Percentiles rank a stretch among this genome's conserved stretches.
These are phyloP conservation scores for Lysandra coridon DNA, from an alignment of 2,888 invertebrate species.

Conservation along the genomic window DNA sequence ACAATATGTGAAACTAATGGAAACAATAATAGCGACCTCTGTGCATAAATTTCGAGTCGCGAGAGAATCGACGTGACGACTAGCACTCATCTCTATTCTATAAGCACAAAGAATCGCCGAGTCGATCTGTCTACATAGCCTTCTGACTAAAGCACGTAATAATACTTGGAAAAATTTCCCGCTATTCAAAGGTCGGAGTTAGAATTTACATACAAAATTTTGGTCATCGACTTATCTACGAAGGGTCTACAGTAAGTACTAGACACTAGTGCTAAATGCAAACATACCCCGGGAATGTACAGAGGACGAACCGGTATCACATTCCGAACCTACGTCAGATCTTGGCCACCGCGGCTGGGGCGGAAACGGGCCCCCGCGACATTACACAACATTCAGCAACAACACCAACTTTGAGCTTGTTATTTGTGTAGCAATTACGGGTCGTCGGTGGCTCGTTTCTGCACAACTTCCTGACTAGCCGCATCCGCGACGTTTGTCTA, in stretches of 20 bases:
- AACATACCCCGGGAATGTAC: slow-evolving; percentile 21
- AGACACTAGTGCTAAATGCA: slow-evolving; percentile 24
- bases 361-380: neutral
- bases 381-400: neutral
- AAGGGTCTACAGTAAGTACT: slow-evolving; percentile 4
- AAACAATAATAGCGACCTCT: neutral
- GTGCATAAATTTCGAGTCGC: slow-evolving; percentile 11
- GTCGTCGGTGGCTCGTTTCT: neutral
- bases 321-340: slow-evolving; percentile 16
- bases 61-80: slow-evolving; percentile 19
- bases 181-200: neutral
- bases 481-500: too few species aligned
- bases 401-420: neutral
- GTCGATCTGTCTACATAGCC: slow-evolving; percentile 17
- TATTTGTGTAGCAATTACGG: neutral
- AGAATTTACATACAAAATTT: slow-evolving; percentile 9
- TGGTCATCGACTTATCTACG: slow-evolving; percentile 13
- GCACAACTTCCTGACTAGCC: neutral
- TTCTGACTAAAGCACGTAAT: slow-evolving; percentile 6
- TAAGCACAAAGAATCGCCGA: neutral
- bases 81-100: slow-evolving; percentile 11
- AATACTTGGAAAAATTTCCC: neutral
- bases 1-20: neutral
- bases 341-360: neutral
- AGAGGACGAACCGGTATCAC: slow-evolving; percentile 26